These are phyloP conservation scores for Epinephelus lanceolatus DNA, from an alignment of 2,113 vertebrate genomes.

Conservation along the genomic window DNA sequence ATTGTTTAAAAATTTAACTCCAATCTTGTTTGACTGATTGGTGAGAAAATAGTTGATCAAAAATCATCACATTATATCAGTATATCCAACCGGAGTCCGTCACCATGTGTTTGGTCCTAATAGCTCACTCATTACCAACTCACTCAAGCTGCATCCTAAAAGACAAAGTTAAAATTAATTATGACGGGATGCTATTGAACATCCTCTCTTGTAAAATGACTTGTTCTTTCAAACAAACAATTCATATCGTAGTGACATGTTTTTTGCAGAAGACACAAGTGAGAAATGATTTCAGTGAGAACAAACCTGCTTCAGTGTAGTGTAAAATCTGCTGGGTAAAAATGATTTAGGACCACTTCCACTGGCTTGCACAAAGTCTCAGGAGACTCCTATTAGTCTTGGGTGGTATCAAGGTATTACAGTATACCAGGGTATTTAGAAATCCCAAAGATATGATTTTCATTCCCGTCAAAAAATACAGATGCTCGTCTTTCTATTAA, in stretches of 20 bases:
- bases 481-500: too few relatives aligned
- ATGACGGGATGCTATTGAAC: not conserved
- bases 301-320: not conserved
- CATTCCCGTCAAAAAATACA: too few relatives aligned
- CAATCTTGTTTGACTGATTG: not conserved
- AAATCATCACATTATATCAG: not conserved
- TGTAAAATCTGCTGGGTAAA: not conserved
- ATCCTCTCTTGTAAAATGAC: not conserved
- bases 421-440: too few relatives aligned
- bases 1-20: constrained; percentile 10
- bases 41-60: not conserved
- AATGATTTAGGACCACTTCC: not conserved
- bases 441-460: too few relatives aligned
- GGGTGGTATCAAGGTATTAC: too few relatives aligned
- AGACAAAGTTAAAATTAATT: not conserved
- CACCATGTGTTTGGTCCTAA: not conserved
- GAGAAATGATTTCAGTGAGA: not conserved
- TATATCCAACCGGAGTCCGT: not conserved
- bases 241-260: not conserved
- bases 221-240: constrained; percentile 1
- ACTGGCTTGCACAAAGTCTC: not conserved
- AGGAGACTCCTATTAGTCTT: not conserved
- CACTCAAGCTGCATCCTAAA: constrained; percentile 9
- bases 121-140: not conserved
- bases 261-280: not conserved